Conservation (phyloP, 2,113 vertebrate species). For the Axis porcinus region DNA sequence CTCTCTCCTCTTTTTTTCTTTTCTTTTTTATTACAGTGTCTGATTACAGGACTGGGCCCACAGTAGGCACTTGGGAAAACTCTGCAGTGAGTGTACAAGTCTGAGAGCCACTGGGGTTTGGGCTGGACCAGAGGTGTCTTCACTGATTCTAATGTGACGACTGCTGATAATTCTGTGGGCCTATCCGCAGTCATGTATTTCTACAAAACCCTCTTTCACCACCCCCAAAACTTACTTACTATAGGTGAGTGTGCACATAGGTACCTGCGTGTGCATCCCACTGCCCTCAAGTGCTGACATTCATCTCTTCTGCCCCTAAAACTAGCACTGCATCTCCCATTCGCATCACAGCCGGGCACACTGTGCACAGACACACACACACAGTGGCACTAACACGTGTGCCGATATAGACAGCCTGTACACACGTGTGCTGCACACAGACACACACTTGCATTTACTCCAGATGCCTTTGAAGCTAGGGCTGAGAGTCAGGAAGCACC, state of each 20-base stretch:
- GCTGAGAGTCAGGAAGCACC: not conserved
- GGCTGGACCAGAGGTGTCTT: not conserved
- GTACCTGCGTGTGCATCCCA: too few species aligned
- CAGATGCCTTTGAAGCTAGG: not conserved
- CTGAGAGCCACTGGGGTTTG: not conserved
- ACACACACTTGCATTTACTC: not conserved
- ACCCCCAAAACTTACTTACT: not conserved
- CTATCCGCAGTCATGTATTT: not conserved
- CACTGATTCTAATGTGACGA: not conserved
- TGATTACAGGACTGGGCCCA: not conserved
- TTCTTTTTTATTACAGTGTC: not conserved
- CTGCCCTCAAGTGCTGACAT: not conserved
- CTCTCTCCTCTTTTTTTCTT: not conserved
- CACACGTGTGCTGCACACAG: not conserved
- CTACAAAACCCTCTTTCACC: not conserved
- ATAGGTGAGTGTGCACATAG: not conserved
- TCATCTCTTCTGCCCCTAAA: not conserved
- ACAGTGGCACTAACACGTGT: not conserved
- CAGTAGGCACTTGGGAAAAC: not conserved
- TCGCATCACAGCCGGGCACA: too few species aligned
- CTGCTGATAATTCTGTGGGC: not conserved
- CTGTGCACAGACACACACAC: not conserved
- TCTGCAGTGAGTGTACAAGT: not conserved
- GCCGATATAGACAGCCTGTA: fast-evolving
- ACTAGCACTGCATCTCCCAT: not conserved